These are phyloP conservation scores for Rhinatrema bivittatum DNA, from an alignment of 2,797 vertebrate genomes.

Conservation along the genomic window DNA sequence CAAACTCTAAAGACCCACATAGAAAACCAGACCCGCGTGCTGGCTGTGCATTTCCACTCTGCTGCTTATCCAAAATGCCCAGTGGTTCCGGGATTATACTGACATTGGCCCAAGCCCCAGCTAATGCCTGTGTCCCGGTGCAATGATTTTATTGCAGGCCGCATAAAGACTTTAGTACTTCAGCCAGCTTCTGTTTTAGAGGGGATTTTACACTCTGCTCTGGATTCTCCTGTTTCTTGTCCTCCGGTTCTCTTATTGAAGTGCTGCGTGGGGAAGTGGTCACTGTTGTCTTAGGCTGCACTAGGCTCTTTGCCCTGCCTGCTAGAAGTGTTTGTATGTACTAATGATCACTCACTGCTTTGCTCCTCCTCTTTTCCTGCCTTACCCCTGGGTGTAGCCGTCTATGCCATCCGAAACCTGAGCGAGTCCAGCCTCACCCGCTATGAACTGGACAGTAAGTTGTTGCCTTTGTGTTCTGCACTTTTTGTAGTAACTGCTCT, in stretches of 20 bases:
- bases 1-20: too few species aligned
- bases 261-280: too few species aligned
- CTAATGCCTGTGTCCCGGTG: background rate
- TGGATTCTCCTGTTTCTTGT: too few species aligned
- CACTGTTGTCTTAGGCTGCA: background rate
- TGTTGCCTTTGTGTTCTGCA: background rate
- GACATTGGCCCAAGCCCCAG: background rate
- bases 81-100: background rate
- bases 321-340: background rate
- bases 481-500: too few species aligned
- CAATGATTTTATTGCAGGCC: too few species aligned
- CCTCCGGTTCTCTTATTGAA: too few species aligned
- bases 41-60: accelerated
- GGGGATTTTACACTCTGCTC: too few species aligned
- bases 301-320: background rate
- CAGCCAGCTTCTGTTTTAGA: too few species aligned
- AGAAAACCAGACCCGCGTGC: background rate
- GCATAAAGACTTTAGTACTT: too few species aligned
- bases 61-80: accelerated
- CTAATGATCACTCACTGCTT: slow-evolving; percentile 27
- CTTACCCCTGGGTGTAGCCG: slow-evolving; percentile 50
- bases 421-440: slow-evolving; percentile 89
- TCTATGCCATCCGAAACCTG: slow-evolving; percentile 82
- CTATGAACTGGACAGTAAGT: slow-evolving; percentile 97
- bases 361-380: background rate